Evolutionary conservation across 1,140 invertebrate genomes (phyloP).

Genomic region (Heliconius himera): DNA sequence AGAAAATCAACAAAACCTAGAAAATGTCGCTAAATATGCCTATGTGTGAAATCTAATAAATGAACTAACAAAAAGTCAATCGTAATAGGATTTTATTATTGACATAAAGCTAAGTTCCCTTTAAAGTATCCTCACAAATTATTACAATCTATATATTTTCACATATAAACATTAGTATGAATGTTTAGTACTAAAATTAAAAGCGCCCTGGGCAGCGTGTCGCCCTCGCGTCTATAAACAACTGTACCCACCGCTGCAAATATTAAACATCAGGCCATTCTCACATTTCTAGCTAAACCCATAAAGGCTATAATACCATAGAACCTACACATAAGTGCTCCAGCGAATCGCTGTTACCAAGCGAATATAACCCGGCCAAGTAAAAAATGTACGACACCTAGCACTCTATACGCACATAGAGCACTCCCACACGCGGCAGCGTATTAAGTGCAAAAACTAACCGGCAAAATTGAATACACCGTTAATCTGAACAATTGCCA

Average conservation of each 20-base stretch:
- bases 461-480: constrained; percentile 46
- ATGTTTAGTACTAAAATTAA: constrained; percentile 45
- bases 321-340: constrained; percentile 11
- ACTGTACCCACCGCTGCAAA: constrained; percentile 20
- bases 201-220: constrained; percentile 49
- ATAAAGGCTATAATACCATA: constrained; percentile 28
- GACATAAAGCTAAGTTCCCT: not conserved
- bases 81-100: no score
- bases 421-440: constrained; percentile 21
- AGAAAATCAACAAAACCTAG: no score
- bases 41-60: no score
- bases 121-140: not conserved
- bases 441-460: constrained; percentile 35
- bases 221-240: constrained; percentile 50
- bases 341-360: constrained; percentile 41
- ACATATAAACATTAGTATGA: constrained; percentile 26
- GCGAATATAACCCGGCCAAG: constrained; percentile 39
- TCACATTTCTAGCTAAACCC: constrained; percentile 19
- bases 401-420: constrained; percentile 5
- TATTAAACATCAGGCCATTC: constrained; percentile 21
- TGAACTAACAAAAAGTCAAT: no score
- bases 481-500: constrained; percentile 35
- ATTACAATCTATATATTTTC: not conserved
- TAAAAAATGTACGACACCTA: constrained; percentile 27
- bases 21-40: no score